Conservation (phyloP, 1,140 invertebrate species). For the Saccostrea echinata region DNA sequence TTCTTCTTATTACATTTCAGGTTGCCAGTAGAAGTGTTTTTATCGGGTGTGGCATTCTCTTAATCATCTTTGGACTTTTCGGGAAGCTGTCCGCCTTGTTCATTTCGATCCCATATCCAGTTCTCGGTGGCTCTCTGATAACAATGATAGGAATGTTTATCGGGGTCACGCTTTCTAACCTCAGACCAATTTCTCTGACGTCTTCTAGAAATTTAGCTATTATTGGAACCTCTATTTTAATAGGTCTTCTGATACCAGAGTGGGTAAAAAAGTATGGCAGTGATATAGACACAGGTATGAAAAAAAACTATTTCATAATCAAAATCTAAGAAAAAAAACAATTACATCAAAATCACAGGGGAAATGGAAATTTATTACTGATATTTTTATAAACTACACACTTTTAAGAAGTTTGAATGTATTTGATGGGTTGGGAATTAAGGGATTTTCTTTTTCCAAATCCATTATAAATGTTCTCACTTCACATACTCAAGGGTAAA, state of each 20-base stretch:
- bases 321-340: too few species aligned
- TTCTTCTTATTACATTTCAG: conserved; percentile 77
- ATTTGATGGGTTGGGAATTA: too few species aligned
- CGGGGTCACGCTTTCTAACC: conserved; percentile 84
- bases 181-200: conserved; percentile 91
- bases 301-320: not conserved
- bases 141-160: conserved; percentile 87
- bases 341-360: too few species aligned
- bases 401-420: too few species aligned
- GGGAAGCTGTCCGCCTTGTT: conserved; percentile 88
- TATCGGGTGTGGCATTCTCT: conserved; percentile 88
- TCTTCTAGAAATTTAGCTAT: conserved; percentile 91
- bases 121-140: conserved; percentile 93
- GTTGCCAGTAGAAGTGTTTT: conserved; percentile 91
- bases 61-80: conserved; percentile 89
- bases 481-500: too few species aligned
- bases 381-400: too few species aligned
- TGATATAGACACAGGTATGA: conserved; percentile 85
- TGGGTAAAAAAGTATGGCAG: conserved; percentile 84
- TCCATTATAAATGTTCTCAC: too few species aligned
- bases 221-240: conserved; percentile 92
- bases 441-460: too few species aligned
- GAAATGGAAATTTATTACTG: too few species aligned
- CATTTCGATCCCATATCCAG: conserved; percentile 92
- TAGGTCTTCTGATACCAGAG: conserved; percentile 88